A percentile compares a stretch with the other conserved stretches of the same genome.
These are phyloP conservation scores for Clunio marinus DNA, from an alignment of 2,888 invertebrate genomes.

Conservation along the genomic window DNA sequence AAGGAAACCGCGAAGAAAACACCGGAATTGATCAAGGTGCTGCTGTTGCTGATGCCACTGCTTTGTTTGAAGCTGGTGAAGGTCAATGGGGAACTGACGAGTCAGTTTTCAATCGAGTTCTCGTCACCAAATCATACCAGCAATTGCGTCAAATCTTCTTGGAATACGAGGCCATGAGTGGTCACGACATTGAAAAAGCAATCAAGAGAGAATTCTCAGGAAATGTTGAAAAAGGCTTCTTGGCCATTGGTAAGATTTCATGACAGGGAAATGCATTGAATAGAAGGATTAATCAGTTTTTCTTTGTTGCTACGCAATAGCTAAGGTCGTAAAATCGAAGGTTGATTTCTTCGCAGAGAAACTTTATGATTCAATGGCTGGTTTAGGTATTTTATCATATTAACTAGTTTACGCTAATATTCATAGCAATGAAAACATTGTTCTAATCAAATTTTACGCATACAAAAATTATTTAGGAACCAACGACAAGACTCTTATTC, in stretches of 20 bases:
- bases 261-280: no score
- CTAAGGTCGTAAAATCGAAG: slow-evolving; percentile 84
- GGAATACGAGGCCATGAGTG: slow-evolving; percentile 76
- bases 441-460: slow-evolving; percentile 45
- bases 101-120: slow-evolving; percentile 78
- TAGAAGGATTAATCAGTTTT: not conserved
- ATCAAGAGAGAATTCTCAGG: slow-evolving; percentile 89
- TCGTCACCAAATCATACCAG: slow-evolving; percentile 83
- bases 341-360: slow-evolving; percentile 89
- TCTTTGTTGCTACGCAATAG: slow-evolving; percentile 54
- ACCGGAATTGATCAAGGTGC: slow-evolving; percentile 72
- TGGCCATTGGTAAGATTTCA: slow-evolving; percentile 86
- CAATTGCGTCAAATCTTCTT: slow-evolving; percentile 81
- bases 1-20: slow-evolving; percentile 88
- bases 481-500: slow-evolving; percentile 85
- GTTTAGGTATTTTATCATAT: slow-evolving; percentile 54
- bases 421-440: no score
- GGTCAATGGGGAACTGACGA: slow-evolving; percentile 89
- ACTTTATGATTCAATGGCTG: slow-evolving; percentile 85
- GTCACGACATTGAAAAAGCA: slow-evolving; percentile 77
- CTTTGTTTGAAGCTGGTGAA: slow-evolving; percentile 70
- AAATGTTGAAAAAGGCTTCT: slow-evolving; percentile 76
- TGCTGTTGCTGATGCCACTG: slow-evolving; percentile 79
- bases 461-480: slow-evolving; percentile 54
- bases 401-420: not conserved